A percentile compares a stretch with the other conserved stretches of the same genome.
Evolutionary conservation across 1,140 invertebrate genomes (phyloP).

Genomic region (Bombus sibiricus): DNA sequence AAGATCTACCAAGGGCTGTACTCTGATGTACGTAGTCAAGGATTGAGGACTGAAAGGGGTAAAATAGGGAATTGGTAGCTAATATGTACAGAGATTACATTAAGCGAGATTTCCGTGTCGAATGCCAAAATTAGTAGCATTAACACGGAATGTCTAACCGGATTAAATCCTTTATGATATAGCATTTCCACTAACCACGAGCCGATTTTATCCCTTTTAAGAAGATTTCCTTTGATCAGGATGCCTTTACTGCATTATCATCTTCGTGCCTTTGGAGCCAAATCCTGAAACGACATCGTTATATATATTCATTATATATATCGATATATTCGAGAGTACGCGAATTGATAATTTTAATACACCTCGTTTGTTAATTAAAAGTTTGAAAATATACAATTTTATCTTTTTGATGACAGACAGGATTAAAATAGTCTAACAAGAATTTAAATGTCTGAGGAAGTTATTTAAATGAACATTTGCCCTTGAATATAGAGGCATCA

Average conservation of each 20-base stretch:
- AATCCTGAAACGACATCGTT: background rate
- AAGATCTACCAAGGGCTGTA: background rate
- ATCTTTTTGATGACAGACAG: background rate
- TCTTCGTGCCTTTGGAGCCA: background rate
- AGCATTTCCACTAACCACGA: background rate
- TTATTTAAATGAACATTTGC: no score
- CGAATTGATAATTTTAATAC: background rate
- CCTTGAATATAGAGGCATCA: no score
- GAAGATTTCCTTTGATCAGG: conserved; percentile 6
- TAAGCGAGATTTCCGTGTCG: conserved; percentile 60
- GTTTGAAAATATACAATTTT: background rate
- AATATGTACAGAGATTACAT: conserved; percentile 57
- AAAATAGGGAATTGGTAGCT: conserved; percentile 28
- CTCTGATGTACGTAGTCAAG: background rate
- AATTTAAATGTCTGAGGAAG: background rate
- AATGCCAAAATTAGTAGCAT: conserved; percentile 58
- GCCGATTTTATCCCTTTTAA: conserved; percentile 16
- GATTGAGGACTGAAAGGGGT: conserved; percentile 9
- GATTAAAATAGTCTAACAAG: background rate
- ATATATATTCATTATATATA: no score
- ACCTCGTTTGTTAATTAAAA: background rate
- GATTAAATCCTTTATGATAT: conserved; percentile 37
- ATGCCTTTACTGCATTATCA: background rate
- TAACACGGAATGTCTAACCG: conserved; percentile 35
- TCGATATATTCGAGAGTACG: background rate